phyloP scores from a whole-genome alignment of 2,797 vertebrate genomes.

The Hippoglossus hippoglossus region DNA sequence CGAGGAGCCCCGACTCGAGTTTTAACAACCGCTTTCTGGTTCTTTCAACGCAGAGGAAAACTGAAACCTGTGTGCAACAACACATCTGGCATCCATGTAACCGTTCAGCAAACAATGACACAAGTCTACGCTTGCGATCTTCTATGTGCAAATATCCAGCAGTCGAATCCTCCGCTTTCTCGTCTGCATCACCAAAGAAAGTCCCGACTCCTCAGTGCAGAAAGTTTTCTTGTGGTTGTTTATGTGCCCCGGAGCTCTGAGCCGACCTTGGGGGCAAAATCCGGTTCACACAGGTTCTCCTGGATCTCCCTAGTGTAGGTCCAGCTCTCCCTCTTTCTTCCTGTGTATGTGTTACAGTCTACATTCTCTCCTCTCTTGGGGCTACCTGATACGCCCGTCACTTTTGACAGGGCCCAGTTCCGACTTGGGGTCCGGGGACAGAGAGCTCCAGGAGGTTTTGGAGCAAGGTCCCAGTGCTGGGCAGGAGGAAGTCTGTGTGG shows the following conservation, averaged over 20 bases:
- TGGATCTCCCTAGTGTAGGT: constrained; percentile 19
- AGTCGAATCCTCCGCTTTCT: constrained; percentile 27
- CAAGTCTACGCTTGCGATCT: constrained; percentile 35
- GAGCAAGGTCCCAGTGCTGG: constrained; percentile 85
- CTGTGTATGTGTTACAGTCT: constrained; percentile 8
- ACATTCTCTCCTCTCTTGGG: constrained; percentile 27
- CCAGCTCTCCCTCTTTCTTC: constrained; percentile 20
- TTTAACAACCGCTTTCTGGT: constrained; percentile 38
- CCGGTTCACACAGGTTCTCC: constrained; percentile 37
- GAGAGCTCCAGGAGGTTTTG: constrained; percentile 95
- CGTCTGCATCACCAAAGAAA: constrained; percentile 22
- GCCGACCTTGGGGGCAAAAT: constrained; percentile 4
- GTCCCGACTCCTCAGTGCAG: constrained; percentile 32
- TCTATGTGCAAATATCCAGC: constrained; percentile 80
- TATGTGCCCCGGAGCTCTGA: constrained; percentile 53
- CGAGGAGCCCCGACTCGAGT: constrained; percentile 29
- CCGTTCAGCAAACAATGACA: constrained; percentile 48
- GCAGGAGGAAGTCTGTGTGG: constrained; percentile 84
- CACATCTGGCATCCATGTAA: no score
- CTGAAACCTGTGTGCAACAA: constrained; percentile 1
- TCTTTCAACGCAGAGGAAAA: constrained; percentile 37
- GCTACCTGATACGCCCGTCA: constrained; percentile 96
- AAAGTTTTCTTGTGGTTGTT: constrained; percentile 33
- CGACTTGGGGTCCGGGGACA: constrained; percentile 95
- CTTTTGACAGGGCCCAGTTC: constrained; percentile 92